phyloP scores from a whole-genome alignment of 64 coral and sea anemone genomes.

The Hydrozoanthus tunicans region DNA sequence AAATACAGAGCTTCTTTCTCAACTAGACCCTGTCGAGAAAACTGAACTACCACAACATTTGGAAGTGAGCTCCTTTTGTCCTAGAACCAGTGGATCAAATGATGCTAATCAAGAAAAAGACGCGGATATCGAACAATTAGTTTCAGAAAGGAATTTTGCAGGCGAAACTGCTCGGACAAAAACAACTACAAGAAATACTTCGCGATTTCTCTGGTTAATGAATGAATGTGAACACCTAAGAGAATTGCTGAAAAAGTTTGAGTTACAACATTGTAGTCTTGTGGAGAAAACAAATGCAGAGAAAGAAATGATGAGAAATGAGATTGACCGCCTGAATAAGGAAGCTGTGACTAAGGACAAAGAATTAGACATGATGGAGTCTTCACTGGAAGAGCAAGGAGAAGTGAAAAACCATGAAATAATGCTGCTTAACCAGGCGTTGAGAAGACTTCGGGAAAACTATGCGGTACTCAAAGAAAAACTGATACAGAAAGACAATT shows the following conservation, averaged over 20 bases:
- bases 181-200: not conserved
- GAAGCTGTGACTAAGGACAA: slow-evolving; percentile 24
- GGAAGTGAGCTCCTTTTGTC: not conserved
- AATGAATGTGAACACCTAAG: not conserved
- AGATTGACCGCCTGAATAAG: not conserved
- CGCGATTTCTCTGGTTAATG: slow-evolving; percentile 21
- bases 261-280: slow-evolving; percentile 4
- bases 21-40: not conserved
- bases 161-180: not conserved
- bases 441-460: slow-evolving; percentile 1
- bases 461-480: not conserved
- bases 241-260: slow-evolving; percentile 14
- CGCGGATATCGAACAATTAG: not conserved
- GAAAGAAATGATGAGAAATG: not conserved
- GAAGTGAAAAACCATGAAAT: slow-evolving; percentile 20
- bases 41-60: not conserved
- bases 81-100: not conserved
- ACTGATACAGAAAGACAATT: not conserved
- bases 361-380: slow-evolving; percentile 47
- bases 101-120: not conserved
- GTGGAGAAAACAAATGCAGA: slow-evolving; percentile 7
- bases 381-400: slow-evolving; percentile 31
- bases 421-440: not conserved
- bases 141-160: not conserved
- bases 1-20: not conserved